Evolutionary conservation across 2,113 vertebrate species (phyloP).

Genomic region (Seriola dumerili): DNA sequence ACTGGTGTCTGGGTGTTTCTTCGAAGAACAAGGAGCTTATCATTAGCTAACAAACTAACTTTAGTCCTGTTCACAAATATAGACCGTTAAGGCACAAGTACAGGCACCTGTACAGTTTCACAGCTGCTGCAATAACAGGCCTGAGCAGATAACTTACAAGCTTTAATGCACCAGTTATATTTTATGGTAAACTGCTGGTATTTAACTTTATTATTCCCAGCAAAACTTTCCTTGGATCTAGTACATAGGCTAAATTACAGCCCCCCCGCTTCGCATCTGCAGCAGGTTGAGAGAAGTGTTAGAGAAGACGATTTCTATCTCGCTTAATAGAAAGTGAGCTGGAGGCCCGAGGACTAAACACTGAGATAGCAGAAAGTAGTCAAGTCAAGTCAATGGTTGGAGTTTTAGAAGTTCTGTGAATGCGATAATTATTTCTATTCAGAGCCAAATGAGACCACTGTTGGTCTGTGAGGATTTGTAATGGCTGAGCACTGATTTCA

Average conservation of each 20-base stretch:
- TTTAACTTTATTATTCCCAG: not conserved
- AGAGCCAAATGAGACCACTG: constrained; percentile 32
- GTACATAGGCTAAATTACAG: not conserved
- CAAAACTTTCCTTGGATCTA: not conserved
- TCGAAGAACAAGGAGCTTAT: no score
- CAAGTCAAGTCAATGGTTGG: constrained; percentile 10
- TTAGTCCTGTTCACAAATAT: no score
- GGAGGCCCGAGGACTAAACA: not conserved
- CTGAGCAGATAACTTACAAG: not conserved
- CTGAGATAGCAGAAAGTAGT: constrained; percentile 19
- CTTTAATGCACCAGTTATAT: not conserved
- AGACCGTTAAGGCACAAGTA: not conserved
- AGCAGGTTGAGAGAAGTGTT: not conserved
- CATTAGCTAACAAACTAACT: no score
- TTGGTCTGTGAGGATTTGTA: constrained; percentile 24
- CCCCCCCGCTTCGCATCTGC: not conserved
- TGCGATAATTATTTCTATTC: constrained; percentile 35
- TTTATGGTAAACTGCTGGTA: not conserved
- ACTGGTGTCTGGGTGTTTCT: no score
- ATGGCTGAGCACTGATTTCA: constrained; percentile 33
- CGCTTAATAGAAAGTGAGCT: constrained; percentile 17
- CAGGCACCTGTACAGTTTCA: not conserved
- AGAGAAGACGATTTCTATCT: constrained; percentile 5
- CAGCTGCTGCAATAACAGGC: constrained; percentile 3
- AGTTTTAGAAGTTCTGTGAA: constrained; percentile 24